Evolutionary conservation across 1,140 invertebrate species (phyloP).

Genomic region (Papilio aristodemus): DNA sequence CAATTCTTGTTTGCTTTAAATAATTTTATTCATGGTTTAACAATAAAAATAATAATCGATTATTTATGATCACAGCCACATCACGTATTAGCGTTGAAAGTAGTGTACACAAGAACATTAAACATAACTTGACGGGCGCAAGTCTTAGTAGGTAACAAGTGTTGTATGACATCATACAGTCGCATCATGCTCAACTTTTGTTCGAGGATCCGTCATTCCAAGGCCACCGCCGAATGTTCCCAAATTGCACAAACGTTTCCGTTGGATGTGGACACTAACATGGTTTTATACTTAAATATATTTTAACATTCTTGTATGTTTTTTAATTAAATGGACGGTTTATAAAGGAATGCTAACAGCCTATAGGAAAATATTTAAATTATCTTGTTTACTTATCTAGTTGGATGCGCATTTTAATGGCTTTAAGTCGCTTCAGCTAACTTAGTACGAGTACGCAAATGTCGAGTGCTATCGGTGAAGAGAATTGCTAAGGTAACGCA

Average conservation of each 20-base stretch:
- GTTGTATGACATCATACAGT: constrained; percentile 50
- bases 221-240: constrained; percentile 25
- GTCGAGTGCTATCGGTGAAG: constrained; percentile 1
- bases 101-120: constrained; percentile 37
- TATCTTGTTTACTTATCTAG: constrained; percentile 18
- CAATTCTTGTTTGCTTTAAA: neutral
- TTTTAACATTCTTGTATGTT: neutral
- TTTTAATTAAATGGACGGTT: constrained; percentile 19
- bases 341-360: constrained; percentile 23
- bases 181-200: constrained; percentile 40
- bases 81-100: constrained; percentile 39
- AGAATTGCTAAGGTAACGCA: constrained; percentile 12
- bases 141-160: constrained; percentile 41
- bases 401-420: constrained; percentile 23
- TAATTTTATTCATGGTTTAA: constrained; percentile 33
- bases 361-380: constrained; percentile 26
- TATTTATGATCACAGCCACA: constrained; percentile 31
- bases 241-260: constrained; percentile 15
- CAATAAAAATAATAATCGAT: constrained; percentile 15
- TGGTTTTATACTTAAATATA: constrained; percentile 7
- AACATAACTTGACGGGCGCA: constrained; percentile 2
- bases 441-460: neutral
- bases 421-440: constrained; percentile 11
- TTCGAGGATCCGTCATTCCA: constrained; percentile 19
- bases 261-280: constrained; percentile 12